Conservation (phyloP, 1,140 invertebrate genomes). For the Drosophila funebris region DNA sequence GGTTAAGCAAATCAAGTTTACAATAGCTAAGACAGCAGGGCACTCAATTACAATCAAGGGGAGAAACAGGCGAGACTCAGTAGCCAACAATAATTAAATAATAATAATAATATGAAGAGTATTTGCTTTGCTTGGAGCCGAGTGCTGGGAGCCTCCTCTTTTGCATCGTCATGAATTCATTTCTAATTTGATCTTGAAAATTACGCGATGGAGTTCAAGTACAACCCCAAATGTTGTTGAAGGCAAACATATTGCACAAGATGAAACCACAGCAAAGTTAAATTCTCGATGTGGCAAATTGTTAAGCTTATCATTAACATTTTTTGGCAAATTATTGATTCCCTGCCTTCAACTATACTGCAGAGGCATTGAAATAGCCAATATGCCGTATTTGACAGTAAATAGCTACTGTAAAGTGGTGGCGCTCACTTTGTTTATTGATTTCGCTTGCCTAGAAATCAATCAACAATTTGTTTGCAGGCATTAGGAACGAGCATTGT, state of each 20-base stretch:
- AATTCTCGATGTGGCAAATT: conserved; percentile 30
- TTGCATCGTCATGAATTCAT: conserved; percentile 28
- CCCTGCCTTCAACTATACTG: neutral
- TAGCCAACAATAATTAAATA: conserved; percentile 32
- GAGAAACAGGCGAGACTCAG: neutral
- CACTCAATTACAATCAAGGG: conserved; percentile 53
- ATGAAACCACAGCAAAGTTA: conserved; percentile 31
- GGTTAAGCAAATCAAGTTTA: conserved; percentile 74
- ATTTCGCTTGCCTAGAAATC: conserved; percentile 65
- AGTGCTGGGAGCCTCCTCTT: neutral
- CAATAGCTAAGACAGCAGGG: conserved; percentile 39
- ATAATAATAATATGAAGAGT: conserved; percentile 33
- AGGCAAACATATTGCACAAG: conserved; percentile 50
- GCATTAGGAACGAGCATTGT: conserved; percentile 64
- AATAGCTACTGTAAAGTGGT: conserved; percentile 65
- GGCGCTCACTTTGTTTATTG: conserved; percentile 44
- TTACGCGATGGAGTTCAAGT: conserved; percentile 60
- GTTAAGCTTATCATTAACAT: conserved; percentile 9
- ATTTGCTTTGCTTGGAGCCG: too few relatives aligned
- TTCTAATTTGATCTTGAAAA: conserved; percentile 60
- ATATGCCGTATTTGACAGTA: conserved; percentile 30
- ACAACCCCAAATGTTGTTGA: conserved; percentile 50
- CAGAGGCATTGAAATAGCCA: conserved; percentile 3
- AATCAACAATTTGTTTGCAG: conserved; percentile 65
- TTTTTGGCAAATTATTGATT: neutral